Evolutionary conservation across 2,888 invertebrate genomes (phyloP), one percentile per base, ranked within the genome.

Genomic region (Empis stercorea): DNA sequence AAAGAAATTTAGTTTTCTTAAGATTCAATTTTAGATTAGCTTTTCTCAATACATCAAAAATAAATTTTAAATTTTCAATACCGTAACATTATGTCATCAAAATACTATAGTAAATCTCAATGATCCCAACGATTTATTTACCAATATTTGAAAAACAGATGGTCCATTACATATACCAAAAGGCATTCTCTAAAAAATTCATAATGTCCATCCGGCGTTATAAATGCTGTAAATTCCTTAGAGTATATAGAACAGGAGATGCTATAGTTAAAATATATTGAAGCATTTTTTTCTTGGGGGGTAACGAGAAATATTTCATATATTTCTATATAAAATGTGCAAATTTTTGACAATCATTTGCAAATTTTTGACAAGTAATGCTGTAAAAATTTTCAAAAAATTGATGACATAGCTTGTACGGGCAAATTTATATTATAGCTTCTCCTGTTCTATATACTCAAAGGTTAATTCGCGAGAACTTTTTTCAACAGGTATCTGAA

Each of bases 91-190:
- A 59, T 46, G 44, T 58, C 57, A 41, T 59, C 56, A 15, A 60
- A 17, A 42, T 57, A 58, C 56, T 14, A 50, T 40, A 20, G 15
- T 36, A 42, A 30, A 37, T 36, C 47, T 42, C 27, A 49, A 34
- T n/a, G 27, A 36, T 32, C 47, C 44, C 27, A 47, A 42, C 2
- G 39, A 34, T 36, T 38, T 39, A 49, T 39, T 44, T 9, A 62
- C 56, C 39, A 56, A 46, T 20, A 56, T 44, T 46, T 60, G 60
- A 52, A 62, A 64, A n/a, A 41, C 15, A 16, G 16, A 15, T 13
- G 58, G 59, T 3, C 60, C 58, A 46, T 62, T 62, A 3, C 51
- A 34, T 4, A 63, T 49, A 4, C 63, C 64, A 48, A 63, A 68
- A 3, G 61, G 59, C 58, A 64, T 30, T 27, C 38, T 14, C 38